Evolutionary conservation across 1,140 invertebrate species (phyloP).

Genomic region (Adelges cooleyi): DNA sequence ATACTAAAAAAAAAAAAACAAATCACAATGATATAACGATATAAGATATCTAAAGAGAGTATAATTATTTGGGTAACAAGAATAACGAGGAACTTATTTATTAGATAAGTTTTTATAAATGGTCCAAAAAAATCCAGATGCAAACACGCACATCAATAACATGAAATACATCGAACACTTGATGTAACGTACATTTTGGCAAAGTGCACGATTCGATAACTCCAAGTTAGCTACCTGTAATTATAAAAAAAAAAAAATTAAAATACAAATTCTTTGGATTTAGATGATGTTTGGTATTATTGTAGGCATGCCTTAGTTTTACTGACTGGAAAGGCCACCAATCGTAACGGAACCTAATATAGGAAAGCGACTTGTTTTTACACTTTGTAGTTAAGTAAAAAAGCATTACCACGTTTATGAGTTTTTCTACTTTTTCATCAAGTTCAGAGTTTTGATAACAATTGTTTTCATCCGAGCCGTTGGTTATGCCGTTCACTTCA

Average conservation of each 20-base stretch:
- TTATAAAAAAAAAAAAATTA: too few species aligned
- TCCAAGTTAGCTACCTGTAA: constrained; percentile 11
- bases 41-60: too few species aligned
- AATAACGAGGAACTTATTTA: neutral
- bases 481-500: neutral
- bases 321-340: too few species aligned
- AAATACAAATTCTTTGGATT: too few species aligned
- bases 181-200: neutral
- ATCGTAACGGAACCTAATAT: too few species aligned
- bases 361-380: too few species aligned
- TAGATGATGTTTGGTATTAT: too few species aligned
- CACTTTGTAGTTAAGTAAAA: neutral
- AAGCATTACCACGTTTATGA: constrained; percentile 10
- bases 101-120: constrained; percentile 5
- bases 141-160: neutral
- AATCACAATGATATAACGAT: neutral
- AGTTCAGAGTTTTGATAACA: constrained; percentile 8
- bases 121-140: neutral
- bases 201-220: neutral
- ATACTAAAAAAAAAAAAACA: neutral
- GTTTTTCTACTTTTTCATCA: constrained; percentile 7
- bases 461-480: neutral
- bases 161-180: constrained; percentile 19
- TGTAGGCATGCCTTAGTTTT: too few species aligned
- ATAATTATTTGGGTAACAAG: neutral